These are phyloP conservation scores for Anguilla rostrata DNA, from an alignment of 2,113 vertebrate genomes.

Conservation along the genomic window DNA sequence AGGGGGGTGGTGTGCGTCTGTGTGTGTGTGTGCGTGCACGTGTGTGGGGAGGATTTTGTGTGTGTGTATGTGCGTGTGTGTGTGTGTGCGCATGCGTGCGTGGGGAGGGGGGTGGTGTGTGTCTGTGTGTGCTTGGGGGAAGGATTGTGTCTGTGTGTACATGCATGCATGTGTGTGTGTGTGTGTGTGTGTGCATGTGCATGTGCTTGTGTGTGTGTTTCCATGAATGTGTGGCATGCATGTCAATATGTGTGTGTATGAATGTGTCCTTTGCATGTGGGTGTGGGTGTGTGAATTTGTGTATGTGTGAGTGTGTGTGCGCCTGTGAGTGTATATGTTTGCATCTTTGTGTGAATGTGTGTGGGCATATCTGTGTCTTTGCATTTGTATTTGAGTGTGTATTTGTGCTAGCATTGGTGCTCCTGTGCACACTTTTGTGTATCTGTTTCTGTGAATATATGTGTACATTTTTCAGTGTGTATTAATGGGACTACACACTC, in stretches of 20 bases:
- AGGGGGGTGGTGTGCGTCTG: too few relatives aligned
- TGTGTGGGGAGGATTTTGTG: too few relatives aligned
- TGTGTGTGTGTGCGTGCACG: background rate
- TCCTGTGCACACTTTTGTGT: background rate
- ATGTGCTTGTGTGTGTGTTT: background rate
- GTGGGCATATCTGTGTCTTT: background rate
- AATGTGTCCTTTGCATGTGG: too few relatives aligned
- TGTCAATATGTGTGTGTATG: too few relatives aligned
- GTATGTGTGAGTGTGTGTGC: too few relatives aligned
- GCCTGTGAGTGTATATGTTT: too few relatives aligned
- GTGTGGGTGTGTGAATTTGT: too few relatives aligned
- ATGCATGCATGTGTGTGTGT: background rate
- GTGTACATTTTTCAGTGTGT: background rate
- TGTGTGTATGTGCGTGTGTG: background rate
- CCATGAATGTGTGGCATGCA: too few relatives aligned
- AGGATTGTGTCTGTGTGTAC: background rate
- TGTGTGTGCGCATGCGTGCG: background rate
- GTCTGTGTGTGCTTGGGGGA: background rate
- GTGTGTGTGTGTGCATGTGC: too few relatives aligned
- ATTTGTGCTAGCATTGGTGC: background rate
- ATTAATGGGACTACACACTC: background rate
- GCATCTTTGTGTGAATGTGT: too few relatives aligned
- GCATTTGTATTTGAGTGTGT: background rate
- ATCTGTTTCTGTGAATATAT: background rate
- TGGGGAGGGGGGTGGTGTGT: background rate